A percentile compares a stretch with the other conserved stretches of the same genome.
Evolutionary conservation across 2,113 vertebrate species (phyloP).

Genomic region (Passer montanus): DNA sequence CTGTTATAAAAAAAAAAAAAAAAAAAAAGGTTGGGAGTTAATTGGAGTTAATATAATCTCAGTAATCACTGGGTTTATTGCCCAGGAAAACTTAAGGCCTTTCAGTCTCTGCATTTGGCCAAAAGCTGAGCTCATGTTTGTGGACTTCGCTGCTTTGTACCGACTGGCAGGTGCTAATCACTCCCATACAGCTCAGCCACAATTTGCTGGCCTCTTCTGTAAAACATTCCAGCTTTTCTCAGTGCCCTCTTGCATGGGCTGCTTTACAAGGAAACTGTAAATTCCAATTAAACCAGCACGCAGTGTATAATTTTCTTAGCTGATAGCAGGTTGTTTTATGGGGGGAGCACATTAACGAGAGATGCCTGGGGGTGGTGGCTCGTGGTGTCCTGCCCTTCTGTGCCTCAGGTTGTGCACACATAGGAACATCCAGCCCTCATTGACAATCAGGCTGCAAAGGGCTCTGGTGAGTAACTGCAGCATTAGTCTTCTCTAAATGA

Average conservation of each 20-base stretch:
- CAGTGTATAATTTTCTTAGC: neutral
- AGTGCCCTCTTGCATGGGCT: neutral
- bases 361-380: neutral
- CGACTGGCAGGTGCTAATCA: constrained; percentile 29
- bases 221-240: neutral
- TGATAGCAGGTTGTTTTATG: constrained; percentile 17
- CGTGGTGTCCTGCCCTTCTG: neutral
- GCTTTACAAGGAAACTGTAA: constrained; percentile 35
- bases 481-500: constrained; percentile 24
- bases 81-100: neutral
- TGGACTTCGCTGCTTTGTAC: neutral
- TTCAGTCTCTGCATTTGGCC: neutral
- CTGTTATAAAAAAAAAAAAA: neutral
- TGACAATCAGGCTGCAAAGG: constrained; percentile 46
- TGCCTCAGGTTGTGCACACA: neutral
- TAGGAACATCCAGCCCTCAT: neutral
- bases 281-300: constrained; percentile 31
- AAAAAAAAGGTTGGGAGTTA: neutral
- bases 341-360: neutral
- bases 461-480: constrained; percentile 39
- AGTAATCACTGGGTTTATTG: constrained; percentile 26
- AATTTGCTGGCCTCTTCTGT: neutral
- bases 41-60: constrained; percentile 28
- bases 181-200: neutral
- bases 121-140: constrained; percentile 49